Percentiles rank a stretch among this genome's conserved stretches.
Evolutionary conservation across 2,888 invertebrate species (phyloP).

Genomic region (Drosophila anomalipes): DNA sequence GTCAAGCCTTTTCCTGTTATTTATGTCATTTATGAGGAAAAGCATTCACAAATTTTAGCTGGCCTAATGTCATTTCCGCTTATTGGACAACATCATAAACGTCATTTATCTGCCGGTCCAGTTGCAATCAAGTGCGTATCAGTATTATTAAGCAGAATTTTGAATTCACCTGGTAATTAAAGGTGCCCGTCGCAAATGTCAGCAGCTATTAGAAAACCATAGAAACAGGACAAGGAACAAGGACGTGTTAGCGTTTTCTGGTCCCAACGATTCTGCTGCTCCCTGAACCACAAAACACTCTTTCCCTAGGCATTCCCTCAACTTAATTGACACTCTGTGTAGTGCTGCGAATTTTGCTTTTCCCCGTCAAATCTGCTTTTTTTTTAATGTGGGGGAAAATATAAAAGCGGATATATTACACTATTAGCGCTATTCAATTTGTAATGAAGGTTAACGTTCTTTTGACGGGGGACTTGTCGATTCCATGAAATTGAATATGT

Average conservation of each 20-base stretch:
- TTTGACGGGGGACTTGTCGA: not conserved
- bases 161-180: conserved; percentile 68
- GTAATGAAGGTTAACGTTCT: not conserved
- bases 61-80: conserved; percentile 28
- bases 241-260: conserved; percentile 22
- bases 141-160: conserved; percentile 63
- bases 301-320: not conserved
- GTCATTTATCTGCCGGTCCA: not conserved
- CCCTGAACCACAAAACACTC: not conserved
- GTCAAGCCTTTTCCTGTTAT: not conserved
- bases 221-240: conserved; percentile 22
- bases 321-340: not conserved
- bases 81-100: not conserved
- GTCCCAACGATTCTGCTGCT: not conserved
- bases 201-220: conserved; percentile 22
- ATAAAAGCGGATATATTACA: not conserved
- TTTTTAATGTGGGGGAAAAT: not conserved
- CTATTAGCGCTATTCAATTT: not conserved
- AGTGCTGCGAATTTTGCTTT: not conserved
- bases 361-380: not conserved
- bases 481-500: not conserved
- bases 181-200: conserved; percentile 60
- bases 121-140: conserved; percentile 36
- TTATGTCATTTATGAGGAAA: too few relatives aligned
- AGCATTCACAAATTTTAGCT: not conserved